Evolutionary conservation across 2,797 vertebrate genomes (phyloP).

Genomic region (Myotis myotis): DNA sequence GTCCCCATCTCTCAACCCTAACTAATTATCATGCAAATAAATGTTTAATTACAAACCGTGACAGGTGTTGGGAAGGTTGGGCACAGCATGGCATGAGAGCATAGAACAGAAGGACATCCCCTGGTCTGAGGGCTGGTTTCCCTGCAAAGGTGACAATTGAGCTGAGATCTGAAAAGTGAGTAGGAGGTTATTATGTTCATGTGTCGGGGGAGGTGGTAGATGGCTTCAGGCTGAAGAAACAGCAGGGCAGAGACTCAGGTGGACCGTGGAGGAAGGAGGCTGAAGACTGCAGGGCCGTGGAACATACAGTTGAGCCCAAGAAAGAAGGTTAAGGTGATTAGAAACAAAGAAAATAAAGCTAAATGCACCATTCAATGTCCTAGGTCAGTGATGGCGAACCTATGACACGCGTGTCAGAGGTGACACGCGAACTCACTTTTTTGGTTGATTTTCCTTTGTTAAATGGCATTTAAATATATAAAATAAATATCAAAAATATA

Average conservation of each 20-base stretch:
- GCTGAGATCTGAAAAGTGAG: not conserved
- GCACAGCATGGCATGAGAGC: not conserved
- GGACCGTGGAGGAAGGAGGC: not conserved
- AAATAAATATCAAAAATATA: too few relatives aligned
- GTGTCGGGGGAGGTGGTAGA: not conserved
- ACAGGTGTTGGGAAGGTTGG: not conserved
- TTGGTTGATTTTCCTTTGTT: too few relatives aligned
- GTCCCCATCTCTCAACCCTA: not conserved
- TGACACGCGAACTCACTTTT: too few relatives aligned
- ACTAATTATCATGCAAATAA: not conserved
- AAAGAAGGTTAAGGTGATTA: not conserved
- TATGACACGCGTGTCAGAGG: too few relatives aligned
- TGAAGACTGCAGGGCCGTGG: not conserved
- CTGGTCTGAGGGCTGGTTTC: not conserved
- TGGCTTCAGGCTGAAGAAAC: not conserved
- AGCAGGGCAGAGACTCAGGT: not conserved
- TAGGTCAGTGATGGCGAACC: too few relatives aligned
- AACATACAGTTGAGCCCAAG: not conserved
- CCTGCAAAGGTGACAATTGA: not conserved
- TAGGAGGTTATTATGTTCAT: not conserved
- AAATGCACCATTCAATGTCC: not conserved
- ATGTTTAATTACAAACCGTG: not conserved
- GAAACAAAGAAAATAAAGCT: slow-evolving; percentile 7
- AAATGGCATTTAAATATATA: too few relatives aligned
- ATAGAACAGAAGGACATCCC: not conserved